Conservation (phyloP, 2,888 invertebrate genomes). For the Epirrhoe alternata region DNA sequence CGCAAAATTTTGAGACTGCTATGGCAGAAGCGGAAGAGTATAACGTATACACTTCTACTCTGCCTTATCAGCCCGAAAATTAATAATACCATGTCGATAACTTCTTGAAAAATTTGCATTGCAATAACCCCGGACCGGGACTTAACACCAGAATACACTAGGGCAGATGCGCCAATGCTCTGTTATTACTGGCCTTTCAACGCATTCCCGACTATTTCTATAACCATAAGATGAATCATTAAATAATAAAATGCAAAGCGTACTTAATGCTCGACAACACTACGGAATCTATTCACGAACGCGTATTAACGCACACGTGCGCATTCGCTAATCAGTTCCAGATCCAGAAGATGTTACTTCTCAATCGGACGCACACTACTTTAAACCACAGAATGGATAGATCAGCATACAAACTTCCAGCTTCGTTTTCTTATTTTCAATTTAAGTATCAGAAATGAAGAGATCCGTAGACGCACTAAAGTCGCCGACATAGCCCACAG, state of each 20-base stretch:
- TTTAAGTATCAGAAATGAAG: no score
- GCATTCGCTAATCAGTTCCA: slow-evolving; percentile 78
- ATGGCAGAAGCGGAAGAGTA: no score
- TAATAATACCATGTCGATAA: no score
- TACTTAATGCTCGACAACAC: slow-evolving; percentile 82
- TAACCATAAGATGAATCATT: slow-evolving; percentile 85
- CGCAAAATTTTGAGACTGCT: no score
- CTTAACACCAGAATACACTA: slow-evolving; percentile 78
- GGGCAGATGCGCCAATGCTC: slow-evolving; percentile 83
- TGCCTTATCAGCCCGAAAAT: no score
- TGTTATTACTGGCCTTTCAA: slow-evolving; percentile 84
- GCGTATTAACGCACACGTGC: slow-evolving; percentile 75
- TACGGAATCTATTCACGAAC: slow-evolving; percentile 74
- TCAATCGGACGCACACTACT: slow-evolving; percentile 65
- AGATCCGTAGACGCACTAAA: no score
- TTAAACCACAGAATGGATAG: slow-evolving; percentile 8
- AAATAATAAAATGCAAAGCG: slow-evolving; percentile 85
- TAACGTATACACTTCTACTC: no score
- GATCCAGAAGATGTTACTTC: slow-evolving; percentile 73
- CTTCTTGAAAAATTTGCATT: no score
- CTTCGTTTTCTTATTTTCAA: neutral
- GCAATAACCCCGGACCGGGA: neutral
- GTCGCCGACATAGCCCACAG: no score
- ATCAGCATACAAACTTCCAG: slow-evolving; percentile 2
- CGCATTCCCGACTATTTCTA: slow-evolving; percentile 84